Percentiles rank a stretch among this genome's conserved stretches.
These are phyloP conservation scores for Pseudorasbora parva DNA, from an alignment of 2,113 vertebrate species.

Conservation along the genomic window DNA sequence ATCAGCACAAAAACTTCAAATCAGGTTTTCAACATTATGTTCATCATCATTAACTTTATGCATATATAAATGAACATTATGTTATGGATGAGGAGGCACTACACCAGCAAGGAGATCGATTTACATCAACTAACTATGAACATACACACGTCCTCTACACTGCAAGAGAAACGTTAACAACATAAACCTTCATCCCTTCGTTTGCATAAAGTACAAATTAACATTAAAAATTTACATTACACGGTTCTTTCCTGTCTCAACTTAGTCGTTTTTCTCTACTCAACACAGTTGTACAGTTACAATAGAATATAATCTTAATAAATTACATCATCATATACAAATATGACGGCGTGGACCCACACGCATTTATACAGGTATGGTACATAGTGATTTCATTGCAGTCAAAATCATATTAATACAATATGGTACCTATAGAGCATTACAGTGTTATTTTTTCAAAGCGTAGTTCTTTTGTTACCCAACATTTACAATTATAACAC, in stretches of 20 bases:
- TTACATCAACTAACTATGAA: constrained; percentile 80
- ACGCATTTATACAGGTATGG: constrained; percentile 75
- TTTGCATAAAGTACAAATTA: constrained; percentile 77
- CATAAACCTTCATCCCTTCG: constrained; percentile 65
- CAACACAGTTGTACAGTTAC: constrained; percentile 91
- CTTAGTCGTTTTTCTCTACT: constrained; percentile 74
- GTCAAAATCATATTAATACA: constrained; percentile 72
- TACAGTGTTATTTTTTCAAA: constrained; percentile 64
- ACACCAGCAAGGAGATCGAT: constrained; percentile 82
- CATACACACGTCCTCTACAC: constrained; percentile 75
- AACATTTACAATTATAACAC: constrained; percentile 82
- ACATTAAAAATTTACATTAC: constrained; percentile 77
- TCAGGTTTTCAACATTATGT: constrained; percentile 69
- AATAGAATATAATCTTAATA: constrained; percentile 85
- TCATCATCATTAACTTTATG: constrained; percentile 75
- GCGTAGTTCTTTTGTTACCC: constrained; percentile 72
- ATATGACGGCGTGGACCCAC: constrained; percentile 85
- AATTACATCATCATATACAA: constrained; percentile 98
- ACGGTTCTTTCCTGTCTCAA: constrained; percentile 76
- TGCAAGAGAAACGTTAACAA: constrained; percentile 70
- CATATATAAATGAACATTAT: constrained; percentile 79
- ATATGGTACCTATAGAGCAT: constrained; percentile 73
- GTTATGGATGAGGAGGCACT: constrained; percentile 82
- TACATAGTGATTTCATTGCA: constrained; percentile 76
- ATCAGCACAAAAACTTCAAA: constrained; percentile 76